A percentile compares a stretch with the other conserved stretches of the same genome.
These are phyloP conservation scores for Synergus japonicus DNA, from an alignment of 2,888 invertebrate genomes.

Conservation along the genomic window DNA sequence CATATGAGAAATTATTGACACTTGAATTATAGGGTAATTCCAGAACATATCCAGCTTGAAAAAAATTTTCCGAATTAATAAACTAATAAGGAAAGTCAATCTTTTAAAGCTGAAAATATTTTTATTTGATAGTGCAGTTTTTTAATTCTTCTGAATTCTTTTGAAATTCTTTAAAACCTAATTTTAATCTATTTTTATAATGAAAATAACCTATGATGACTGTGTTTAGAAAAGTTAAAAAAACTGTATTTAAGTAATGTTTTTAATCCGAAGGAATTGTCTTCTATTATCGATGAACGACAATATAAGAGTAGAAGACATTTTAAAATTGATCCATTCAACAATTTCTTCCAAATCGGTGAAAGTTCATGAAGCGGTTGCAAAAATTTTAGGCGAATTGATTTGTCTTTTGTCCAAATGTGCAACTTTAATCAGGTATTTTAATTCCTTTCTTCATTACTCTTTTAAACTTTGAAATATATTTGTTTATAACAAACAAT, in stretches of 20 bases:
- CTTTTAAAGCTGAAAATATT: too few relatives aligned
- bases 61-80: too few relatives aligned
- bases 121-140: too few relatives aligned
- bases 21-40: too few relatives aligned
- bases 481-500: background rate
- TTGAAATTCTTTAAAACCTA: background rate
- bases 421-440: conserved; percentile 64
- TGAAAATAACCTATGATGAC: too few relatives aligned
- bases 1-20: too few relatives aligned
- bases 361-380: conserved; percentile 63
- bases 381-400: conserved; percentile 64
- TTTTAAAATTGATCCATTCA: conserved; percentile 67
- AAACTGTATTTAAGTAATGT: conserved; percentile 41
- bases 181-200: too few relatives aligned
- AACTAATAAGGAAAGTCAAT: too few relatives aligned
- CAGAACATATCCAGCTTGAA: too few relatives aligned
- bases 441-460: conserved; percentile 2
- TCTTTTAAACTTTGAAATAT: background rate
- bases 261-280: conserved; percentile 53
- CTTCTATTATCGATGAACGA: conserved; percentile 56
- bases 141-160: conserved; percentile 14
- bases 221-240: too few relatives aligned
- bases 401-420: conserved; percentile 68
- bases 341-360: conserved; percentile 61
- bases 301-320: conserved; percentile 59